These are phyloP conservation scores for Chloroclystis v-ata DNA, from an alignment of 2,888 invertebrate species.

Conservation along the genomic window DNA sequence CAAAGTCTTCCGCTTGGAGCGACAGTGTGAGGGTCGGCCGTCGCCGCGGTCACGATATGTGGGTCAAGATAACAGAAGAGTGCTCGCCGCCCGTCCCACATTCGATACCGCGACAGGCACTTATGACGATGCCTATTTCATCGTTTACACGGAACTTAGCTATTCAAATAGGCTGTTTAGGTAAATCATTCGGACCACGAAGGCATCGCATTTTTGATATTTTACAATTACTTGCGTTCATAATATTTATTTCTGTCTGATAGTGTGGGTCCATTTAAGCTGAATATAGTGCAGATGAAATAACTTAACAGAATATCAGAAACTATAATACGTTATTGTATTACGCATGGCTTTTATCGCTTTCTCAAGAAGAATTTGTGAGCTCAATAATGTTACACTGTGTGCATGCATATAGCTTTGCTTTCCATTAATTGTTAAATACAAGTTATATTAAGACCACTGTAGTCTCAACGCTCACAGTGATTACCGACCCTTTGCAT, in stretches of 20 bases:
- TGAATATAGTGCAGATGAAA: too few species aligned
- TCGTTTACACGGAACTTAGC: background rate
- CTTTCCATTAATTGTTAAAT: too few species aligned
- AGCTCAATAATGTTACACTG: too few species aligned
- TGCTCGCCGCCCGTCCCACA: constrained; percentile 45
- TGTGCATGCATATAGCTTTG: too few species aligned
- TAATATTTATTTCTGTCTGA: too few species aligned
- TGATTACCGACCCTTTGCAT: constrained; percentile 35
- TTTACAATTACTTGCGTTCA: too few species aligned
- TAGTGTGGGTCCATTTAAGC: too few species aligned
- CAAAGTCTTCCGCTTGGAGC: constrained; percentile 51
- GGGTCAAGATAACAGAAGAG: constrained; percentile 67
- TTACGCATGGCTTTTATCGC: background rate
- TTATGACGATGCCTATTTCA: constrained; percentile 17
- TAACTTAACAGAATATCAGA: too few species aligned
- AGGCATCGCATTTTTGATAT: too few species aligned
- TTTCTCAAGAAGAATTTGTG: background rate
- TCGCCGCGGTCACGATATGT: constrained; percentile 60
- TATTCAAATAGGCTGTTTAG: background rate
- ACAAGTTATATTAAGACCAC: background rate
- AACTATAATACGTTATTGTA: too few species aligned
- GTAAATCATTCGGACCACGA: background rate
- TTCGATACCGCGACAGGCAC: constrained; percentile 34
- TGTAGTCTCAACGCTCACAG: constrained; percentile 5
- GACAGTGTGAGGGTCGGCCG: constrained; percentile 38